phyloP scores from a whole-genome alignment of 2,797 vertebrate genomes.

The Falco novaeseelandiae region DNA sequence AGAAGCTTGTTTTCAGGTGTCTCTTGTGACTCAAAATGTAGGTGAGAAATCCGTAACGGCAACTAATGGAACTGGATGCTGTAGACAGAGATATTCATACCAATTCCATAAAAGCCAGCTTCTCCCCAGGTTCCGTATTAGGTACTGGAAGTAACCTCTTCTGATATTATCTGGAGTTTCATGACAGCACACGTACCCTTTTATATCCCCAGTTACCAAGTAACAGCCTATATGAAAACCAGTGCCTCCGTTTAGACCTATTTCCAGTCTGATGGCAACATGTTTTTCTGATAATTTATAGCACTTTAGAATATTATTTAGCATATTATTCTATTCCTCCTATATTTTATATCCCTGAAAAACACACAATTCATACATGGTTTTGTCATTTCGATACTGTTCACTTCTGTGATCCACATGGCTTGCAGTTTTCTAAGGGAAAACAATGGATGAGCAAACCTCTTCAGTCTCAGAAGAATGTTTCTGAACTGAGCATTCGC shows the following conservation, averaged over 20 bases:
- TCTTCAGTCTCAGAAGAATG: not conserved
- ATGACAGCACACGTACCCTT: not conserved
- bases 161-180: not conserved
- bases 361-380: not conserved
- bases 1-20: not conserved
- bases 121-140: not conserved
- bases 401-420: not conserved
- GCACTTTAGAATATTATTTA: not conserved
- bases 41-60: not conserved
- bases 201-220: not conserved
- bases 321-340: not conserved
- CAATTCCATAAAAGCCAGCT: not conserved
- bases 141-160: not conserved
- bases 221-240: not conserved
- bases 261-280: not conserved
- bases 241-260: not conserved
- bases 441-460: not conserved
- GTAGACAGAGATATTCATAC: not conserved
- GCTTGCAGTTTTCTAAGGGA: not conserved
- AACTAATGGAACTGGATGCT: not conserved
- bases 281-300: not conserved
- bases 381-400: not conserved
- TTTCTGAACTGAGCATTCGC: not conserved
- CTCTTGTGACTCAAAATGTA: not conserved
- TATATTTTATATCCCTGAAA: not conserved